Percentiles rank a stretch among this genome's conserved stretches.
These are phyloP conservation scores for Masticophis lateralis DNA, from an alignment of 2,797 vertebrate genomes.

Conservation along the genomic window DNA sequence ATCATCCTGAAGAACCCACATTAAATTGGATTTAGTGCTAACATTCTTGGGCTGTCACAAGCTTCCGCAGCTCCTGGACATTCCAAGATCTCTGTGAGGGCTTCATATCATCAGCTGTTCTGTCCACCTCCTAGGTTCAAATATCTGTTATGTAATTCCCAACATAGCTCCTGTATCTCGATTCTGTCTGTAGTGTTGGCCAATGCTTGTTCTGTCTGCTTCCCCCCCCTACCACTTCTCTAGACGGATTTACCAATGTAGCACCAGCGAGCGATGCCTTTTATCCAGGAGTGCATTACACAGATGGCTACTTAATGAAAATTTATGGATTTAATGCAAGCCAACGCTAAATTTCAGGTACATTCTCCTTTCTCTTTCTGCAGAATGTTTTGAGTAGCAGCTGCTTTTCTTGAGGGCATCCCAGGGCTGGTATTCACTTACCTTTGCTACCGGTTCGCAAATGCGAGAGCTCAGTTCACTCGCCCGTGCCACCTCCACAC, in stretches of 20 bases:
- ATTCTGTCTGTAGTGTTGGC: neutral
- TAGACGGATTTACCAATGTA: neutral
- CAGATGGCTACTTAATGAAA: neutral
- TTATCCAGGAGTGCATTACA: neutral
- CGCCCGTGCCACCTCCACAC: too few relatives aligned
- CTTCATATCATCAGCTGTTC: conserved; percentile 51
- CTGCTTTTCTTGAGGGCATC: neutral
- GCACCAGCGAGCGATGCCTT: neutral
- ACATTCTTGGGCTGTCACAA: conserved; percentile 24
- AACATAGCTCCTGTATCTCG: neutral
- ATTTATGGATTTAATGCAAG: neutral
- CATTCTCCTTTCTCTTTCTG: neutral
- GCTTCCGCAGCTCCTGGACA: neutral
- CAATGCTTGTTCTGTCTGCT: conserved; percentile 33
- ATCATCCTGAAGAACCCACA: conserved; percentile 2
- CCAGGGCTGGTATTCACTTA: too few relatives aligned
- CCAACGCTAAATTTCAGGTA: conserved; percentile 18
- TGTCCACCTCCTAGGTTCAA: conserved; percentile 31
- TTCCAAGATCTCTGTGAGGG: neutral
- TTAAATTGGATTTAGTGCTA: neutral
- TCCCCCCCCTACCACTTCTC: neutral
- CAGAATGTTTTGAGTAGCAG: neutral
- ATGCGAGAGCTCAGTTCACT: too few relatives aligned
- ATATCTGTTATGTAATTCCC: conserved; percentile 47
- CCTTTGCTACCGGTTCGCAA: too few relatives aligned